A percentile compares a stretch with the other conserved stretches of the same genome.
Conservation (phyloP, 2,797 vertebrate genomes). For the Hippoglossus hippoglossus region DNA sequence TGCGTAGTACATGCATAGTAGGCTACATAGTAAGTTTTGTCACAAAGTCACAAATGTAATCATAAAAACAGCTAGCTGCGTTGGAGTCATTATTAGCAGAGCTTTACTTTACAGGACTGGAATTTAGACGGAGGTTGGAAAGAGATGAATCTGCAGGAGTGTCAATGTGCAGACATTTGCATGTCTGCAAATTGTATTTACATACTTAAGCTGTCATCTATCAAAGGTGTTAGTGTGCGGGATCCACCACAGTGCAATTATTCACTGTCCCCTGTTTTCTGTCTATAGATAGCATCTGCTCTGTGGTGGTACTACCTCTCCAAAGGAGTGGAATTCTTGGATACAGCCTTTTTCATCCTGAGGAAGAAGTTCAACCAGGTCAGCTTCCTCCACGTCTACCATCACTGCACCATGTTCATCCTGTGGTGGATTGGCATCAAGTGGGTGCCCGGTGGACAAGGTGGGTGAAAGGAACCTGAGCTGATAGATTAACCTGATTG, state of each 20-base stretch:
- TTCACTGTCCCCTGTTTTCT: slow-evolving; percentile 8
- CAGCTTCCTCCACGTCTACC: slow-evolving; percentile 98
- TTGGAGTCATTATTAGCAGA: not conserved
- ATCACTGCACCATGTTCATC: slow-evolving; percentile 99
- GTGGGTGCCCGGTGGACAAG: slow-evolving; percentile 98
- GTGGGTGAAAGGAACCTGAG: slow-evolving; percentile 80
- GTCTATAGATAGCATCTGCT: slow-evolving; percentile 93
- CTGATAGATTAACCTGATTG: too few species aligned
- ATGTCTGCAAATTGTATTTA: not conserved
- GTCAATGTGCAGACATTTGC: too few species aligned
- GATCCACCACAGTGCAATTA: not conserved
- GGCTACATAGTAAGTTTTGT: too few species aligned
- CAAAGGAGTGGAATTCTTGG: slow-evolving; percentile 98
- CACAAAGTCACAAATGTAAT: too few species aligned
- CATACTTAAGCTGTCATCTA: not conserved
- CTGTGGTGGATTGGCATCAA: slow-evolving; percentile 99
- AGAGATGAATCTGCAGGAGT: not conserved
- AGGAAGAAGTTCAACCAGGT: slow-evolving; percentile 99
- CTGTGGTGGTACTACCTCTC: slow-evolving; percentile 99
- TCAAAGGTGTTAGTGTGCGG: not conserved
- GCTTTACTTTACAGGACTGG: not conserved
- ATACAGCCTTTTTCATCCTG: slow-evolving; percentile 98
- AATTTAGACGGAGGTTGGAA: not conserved
- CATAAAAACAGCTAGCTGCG: not conserved
- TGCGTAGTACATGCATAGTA: too few species aligned